Base-by-base conservation (phyloP, 2,797 vertebrate genomes). In the Takifugu ocellatus region DNA sequence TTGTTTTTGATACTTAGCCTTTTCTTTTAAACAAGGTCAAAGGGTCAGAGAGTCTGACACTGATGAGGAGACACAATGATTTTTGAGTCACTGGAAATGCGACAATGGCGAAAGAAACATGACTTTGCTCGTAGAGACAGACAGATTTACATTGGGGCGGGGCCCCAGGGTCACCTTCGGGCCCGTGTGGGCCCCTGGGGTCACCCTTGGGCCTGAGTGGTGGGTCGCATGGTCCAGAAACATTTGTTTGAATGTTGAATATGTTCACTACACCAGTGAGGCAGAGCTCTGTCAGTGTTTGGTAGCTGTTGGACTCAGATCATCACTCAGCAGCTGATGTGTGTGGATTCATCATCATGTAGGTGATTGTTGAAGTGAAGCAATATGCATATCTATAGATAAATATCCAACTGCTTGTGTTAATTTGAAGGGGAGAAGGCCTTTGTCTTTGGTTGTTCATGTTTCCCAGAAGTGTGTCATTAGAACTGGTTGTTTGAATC, bases 1-100 rank as follows among this genome's bases (percentile, higher is more conserved):
- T 50, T 84, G 79, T 82, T 88, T 87, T 87, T 86, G 73, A 86
- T 88, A 80, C 68, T 72, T 80, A 70, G 26, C 39, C 62, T 75
- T 73, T 49, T 60, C 75, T 58, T 60, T 72, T 66, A 51, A 71
- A 73, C 42, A 57, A 74, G 17, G 75, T 84, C 62, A 4, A 29
- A 66, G 44, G 44, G 44, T 46, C 17, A 46, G 17, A 46, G 21
- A 21, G 44, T 9, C 6, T 1, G 17, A 6, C 6, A 1, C 5
- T 16, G 16, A 44, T n/a, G 17, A 21, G 11, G 17, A 46, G 16
- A 46, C 44, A n/a, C 1, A 10, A 5, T 6, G 57, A 67, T 76
- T 79, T 79, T 54, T 83, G 74, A 70, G 63, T 39, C 49, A 56
- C 44, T 36, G 54, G 31, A 52, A 72, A 61, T 42, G 31, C 10